These are phyloP conservation scores for cattle (Bos taurus) DNA, from an alignment of 2,113 vertebrate genomes.

Conservation along the genomic window DNA sequence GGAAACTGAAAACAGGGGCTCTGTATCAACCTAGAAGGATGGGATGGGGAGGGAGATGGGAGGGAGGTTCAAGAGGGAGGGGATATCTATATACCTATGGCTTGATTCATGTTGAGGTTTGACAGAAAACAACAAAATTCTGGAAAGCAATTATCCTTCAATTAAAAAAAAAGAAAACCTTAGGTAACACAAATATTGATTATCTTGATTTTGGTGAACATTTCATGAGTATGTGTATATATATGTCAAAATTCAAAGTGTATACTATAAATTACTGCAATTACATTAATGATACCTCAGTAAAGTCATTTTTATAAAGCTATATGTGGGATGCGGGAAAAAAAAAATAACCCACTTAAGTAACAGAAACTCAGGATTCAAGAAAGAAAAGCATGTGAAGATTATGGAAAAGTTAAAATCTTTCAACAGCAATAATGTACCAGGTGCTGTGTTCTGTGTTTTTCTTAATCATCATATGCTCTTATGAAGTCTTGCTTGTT, in stretches of 20 bases:
- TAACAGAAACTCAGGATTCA: not conserved
- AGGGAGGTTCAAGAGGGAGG: not conserved
- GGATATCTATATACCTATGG: not conserved
- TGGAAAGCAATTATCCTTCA: not conserved
- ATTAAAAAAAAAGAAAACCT: not conserved
- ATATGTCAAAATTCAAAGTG: not conserved
- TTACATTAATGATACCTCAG: not conserved
- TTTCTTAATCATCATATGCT: not conserved
- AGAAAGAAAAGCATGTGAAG: not conserved
- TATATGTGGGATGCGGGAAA: fast-evolving
- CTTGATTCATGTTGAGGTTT: not conserved
- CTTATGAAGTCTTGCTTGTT: not conserved
- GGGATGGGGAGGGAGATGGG: not conserved
- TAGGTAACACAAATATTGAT: not conserved
- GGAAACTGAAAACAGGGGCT: not conserved
- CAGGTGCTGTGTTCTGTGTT: not conserved
- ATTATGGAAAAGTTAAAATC: not conserved
- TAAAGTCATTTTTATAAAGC: not conserved
- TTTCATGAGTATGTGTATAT: not conserved
- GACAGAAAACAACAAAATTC: not conserved
- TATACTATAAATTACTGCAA: not conserved
- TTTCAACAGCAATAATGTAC: not conserved
- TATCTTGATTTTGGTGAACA: not conserved
- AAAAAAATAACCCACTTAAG: not conserved
- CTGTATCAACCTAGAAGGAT: not conserved